Base-by-base conservation (phyloP, 92 coral and sea anemone genomes). In the Umimayanthus chanpuru region DNA sequence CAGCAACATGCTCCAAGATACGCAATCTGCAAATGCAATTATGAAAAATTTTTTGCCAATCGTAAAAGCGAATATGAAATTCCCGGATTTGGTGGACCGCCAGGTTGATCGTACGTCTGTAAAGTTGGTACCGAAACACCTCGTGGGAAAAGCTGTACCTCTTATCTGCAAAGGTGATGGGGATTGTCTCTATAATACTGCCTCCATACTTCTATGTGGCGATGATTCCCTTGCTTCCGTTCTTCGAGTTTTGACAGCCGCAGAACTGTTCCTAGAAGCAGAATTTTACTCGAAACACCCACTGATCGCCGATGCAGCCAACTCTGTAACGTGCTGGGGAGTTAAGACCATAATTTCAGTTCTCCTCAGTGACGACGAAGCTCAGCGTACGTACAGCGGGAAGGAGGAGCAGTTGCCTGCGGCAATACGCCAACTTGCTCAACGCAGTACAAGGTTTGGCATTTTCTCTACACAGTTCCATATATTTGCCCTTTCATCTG, bases 401-500 rank as follows among this genome's bases (percentile, higher is more conserved):
- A 26, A 70, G 8, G 75, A 6, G 2, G 40, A 70, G 40, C 29
- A 70, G 11, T 18, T 70, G 11, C 38, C 75, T 7, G 75, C 32
- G 40, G 75, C 75, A 15, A 70, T 70, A 25, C 75, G 75, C 16
- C 8, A 70, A 28, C 75, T 70, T 28, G 75, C 75, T 6, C 75
- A 70, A 10, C 75, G 28, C 40, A 70, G 75, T 28, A 70, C 40
- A 8, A 32, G 75, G 16, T 70, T 32, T 2, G 75, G 75, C 12
- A 70, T 28, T 25, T 71, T 8, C 36, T 25, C 75, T 3, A 71
- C 16, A 6, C 29, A 25, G 75, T 71, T 87, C 44, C 90, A 87
- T 47, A 75, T 87, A 11, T 77, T 77, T 76, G 84, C 90, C 1
- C 73, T 87, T 23, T 76, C 90, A 20, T 87, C 90, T 77, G 90